Percentiles rank a stretch among this genome's conserved stretches.
Conservation (phyloP, 2,113 vertebrate species). For the Eulemur rufifrons region DNA sequence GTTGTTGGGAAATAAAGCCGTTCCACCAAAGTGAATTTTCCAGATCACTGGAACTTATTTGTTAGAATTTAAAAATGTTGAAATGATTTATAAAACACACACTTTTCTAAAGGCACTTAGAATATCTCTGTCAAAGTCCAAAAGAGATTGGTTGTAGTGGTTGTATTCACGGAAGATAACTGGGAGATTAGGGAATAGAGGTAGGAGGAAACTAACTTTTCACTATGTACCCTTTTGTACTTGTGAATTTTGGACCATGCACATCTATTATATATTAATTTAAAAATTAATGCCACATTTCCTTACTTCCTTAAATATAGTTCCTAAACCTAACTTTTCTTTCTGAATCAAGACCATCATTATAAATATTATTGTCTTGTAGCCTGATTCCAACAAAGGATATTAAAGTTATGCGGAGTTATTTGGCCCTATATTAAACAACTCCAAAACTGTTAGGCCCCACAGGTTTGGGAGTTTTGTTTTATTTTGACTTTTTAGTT, state of each 20-base stretch:
- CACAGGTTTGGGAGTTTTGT: background rate
- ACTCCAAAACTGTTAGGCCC: background rate
- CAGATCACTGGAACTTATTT: background rate
- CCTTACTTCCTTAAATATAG: slow-evolving; percentile 8
- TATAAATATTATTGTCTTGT: background rate
- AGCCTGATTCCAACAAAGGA: background rate
- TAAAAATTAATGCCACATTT: background rate
- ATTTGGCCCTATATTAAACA: background rate
- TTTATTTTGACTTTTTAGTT: background rate
- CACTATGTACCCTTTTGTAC: background rate
- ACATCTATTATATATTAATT: background rate
- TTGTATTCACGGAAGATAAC: background rate
- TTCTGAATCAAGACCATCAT: slow-evolving; percentile 1
- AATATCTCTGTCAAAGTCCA: background rate
- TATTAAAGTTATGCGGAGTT: background rate
- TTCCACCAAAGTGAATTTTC: slow-evolving; percentile 25
- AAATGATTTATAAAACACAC: slow-evolving; percentile 6
- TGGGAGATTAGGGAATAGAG: background rate
- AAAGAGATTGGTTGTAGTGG: background rate
- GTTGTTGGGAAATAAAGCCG: background rate
- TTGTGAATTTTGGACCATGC: background rate
- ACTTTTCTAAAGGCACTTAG: slow-evolving; percentile 1
- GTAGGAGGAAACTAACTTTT: background rate
- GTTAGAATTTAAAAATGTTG: background rate
- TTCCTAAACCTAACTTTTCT: background rate